Evolutionary conservation across 2,113 vertebrate species (phyloP).

Genomic region (Choloepus hoffmanni): DNA sequence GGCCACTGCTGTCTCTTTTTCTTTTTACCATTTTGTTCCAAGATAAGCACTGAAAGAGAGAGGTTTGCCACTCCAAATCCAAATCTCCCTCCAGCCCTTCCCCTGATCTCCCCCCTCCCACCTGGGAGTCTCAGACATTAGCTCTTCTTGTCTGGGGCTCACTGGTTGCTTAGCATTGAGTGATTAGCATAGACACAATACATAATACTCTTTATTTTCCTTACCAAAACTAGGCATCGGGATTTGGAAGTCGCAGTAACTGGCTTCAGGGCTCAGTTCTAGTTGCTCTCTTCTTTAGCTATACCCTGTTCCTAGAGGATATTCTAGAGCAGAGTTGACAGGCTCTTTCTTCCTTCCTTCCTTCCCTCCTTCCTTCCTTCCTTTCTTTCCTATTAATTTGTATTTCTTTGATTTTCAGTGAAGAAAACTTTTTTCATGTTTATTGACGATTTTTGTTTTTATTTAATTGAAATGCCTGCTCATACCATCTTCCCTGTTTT

Average conservation of each 20-base stretch:
- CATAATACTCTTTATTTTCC: not conserved
- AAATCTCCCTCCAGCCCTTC: not conserved
- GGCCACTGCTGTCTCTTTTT: not conserved
- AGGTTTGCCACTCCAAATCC: not conserved
- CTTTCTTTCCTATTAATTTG: too few relatives aligned
- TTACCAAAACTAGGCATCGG: not conserved
- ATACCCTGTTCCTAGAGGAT: not conserved
- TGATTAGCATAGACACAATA: rapidly evolving
- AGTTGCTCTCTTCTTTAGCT: not conserved
- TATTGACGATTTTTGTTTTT: not conserved
- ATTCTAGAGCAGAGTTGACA: not conserved
- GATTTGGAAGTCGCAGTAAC: not conserved
- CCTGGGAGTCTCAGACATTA: not conserved
- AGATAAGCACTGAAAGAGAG: not conserved
- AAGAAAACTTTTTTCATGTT: not conserved
- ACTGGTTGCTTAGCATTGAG: not conserved
- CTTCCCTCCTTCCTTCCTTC: too few relatives aligned
- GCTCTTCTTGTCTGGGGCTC: not conserved
- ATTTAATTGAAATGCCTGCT: not conserved
- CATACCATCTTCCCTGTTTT: not conserved
- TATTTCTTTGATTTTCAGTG: not conserved
- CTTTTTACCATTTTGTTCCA: not conserved
- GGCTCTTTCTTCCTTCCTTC: not conserved
- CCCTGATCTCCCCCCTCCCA: rapidly evolving
- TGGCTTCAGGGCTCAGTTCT: not conserved